Evolutionary conservation across 1,140 invertebrate genomes (phyloP).

Genomic region (Alviniconcha marisindica): DNA sequence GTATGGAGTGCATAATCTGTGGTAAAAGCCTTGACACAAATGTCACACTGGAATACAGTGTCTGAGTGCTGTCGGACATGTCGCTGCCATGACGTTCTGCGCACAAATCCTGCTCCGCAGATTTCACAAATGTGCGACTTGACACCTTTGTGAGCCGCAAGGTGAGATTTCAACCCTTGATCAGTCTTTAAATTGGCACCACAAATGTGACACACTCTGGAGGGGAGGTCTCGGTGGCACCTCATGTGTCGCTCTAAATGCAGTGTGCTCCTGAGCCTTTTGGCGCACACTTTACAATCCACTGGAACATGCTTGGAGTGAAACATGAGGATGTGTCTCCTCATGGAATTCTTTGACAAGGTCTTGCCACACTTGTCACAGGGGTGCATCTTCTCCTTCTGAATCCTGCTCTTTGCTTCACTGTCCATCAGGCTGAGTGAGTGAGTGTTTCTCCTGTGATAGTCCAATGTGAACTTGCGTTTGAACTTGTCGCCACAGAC

Average conservation of each 20-base stretch:
- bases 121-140: conserved; percentile 22
- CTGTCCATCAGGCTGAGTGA: no score
- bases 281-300: conserved; percentile 12
- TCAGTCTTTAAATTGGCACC: conserved; percentile 16
- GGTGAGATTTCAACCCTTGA: neutral
- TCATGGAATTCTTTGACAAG: neutral
- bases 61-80: neutral
- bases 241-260: neutral
- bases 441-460: neutral
- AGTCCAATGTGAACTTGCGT: neutral
- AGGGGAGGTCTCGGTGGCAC: neutral
- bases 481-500: conserved; percentile 2
- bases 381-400: neutral
- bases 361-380: conserved; percentile 27
- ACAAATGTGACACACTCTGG: conserved; percentile 6
- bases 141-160: conserved; percentile 13
- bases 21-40: neutral
- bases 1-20: conserved; percentile 9
- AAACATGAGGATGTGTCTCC: neutral
- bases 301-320: neutral
- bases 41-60: neutral
- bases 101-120: conserved; percentile 25
- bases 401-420: no score
- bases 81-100: conserved; percentile 12
- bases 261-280: neutral